Percentiles rank a stretch among this genome's conserved stretches.
These are phyloP conservation scores for Varecia variegata DNA, from an alignment of 2,797 vertebrate species.

Conservation along the genomic window DNA sequence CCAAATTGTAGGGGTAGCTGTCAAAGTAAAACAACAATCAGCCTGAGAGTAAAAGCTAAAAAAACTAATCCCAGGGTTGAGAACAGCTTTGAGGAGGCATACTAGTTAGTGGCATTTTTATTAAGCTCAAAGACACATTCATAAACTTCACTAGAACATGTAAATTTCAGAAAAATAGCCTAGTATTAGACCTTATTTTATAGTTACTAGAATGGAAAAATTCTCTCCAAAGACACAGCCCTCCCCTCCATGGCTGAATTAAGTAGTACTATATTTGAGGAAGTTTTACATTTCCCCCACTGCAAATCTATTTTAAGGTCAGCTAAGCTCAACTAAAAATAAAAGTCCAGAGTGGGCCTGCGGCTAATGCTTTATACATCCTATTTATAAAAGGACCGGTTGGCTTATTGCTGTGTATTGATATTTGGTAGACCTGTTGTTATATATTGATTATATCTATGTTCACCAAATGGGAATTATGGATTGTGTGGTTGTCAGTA, in stretches of 20 bases:
- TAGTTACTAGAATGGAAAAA: neutral
- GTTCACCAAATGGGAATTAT: conserved; percentile 53
- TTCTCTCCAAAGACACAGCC: neutral
- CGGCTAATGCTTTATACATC: conserved; percentile 39
- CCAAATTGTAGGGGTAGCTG: neutral
- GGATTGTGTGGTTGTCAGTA: neutral
- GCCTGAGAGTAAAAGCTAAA: neutral
- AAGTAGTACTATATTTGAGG: conserved; percentile 46
- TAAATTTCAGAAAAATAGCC: conserved; percentile 11
- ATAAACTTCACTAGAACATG: neutral
- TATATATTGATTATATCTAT: conserved; percentile 47
- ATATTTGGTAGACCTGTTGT: conserved; percentile 28
- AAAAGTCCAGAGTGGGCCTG: neutral
- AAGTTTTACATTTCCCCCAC: conserved; percentile 41
- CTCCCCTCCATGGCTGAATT: conserved; percentile 4
- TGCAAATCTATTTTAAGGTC: conserved; percentile 70
- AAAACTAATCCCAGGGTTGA: neutral
- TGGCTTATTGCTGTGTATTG: conserved; percentile 22
- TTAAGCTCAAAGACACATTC: conserved; percentile 3
- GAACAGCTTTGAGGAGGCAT: neutral
- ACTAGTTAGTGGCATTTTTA: neutral
- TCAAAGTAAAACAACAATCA: neutral
- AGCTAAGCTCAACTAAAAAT: conserved; percentile 57
- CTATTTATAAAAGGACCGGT: conserved; percentile 28
- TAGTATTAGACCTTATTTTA: neutral